phyloP scores from a whole-genome alignment of 1,140 invertebrate genomes.

The Drosophila paulistorum region DNA sequence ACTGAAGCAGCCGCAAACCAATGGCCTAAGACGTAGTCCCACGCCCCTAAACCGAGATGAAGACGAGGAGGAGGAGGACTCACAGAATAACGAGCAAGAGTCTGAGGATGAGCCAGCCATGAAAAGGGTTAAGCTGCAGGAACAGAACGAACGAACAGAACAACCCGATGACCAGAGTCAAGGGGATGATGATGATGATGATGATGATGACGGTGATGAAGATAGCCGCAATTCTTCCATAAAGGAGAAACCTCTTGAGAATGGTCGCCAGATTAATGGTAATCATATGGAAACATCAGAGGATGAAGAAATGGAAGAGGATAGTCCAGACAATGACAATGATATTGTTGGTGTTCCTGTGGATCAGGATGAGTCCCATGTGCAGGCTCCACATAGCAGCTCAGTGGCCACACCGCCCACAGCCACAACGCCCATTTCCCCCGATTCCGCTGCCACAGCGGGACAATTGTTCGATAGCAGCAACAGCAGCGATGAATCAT shows the following conservation, averaged over 20 bases:
- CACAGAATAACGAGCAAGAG: slow-evolving; percentile 5
- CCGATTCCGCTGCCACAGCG: slow-evolving; percentile 75
- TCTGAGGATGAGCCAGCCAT: slow-evolving; percentile 35
- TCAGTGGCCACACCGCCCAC: slow-evolving; percentile 68
- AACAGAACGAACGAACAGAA: neutral
- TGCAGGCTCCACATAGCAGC: slow-evolving; percentile 68
- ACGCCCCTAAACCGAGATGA: slow-evolving; percentile 52
- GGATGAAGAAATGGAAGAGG: slow-evolving; percentile 45
- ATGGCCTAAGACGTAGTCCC: slow-evolving; percentile 54
- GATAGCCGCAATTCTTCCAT: neutral
- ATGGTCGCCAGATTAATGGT: slow-evolving; percentile 26
- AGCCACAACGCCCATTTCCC: slow-evolving; percentile 71
- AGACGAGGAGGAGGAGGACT: slow-evolving; percentile 20
- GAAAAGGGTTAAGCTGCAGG: slow-evolving; percentile 57
- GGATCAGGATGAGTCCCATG: slow-evolving; percentile 21
- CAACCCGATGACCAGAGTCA: slow-evolving; percentile 17
- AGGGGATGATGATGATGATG: slow-evolving; percentile 18
- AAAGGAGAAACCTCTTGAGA: slow-evolving; percentile 16
- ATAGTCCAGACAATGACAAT: slow-evolving; percentile 14
- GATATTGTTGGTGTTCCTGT: neutral
- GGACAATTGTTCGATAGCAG: slow-evolving; percentile 79
- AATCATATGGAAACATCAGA: slow-evolving; percentile 41
- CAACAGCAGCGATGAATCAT: slow-evolving; percentile 76
- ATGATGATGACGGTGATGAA: neutral
- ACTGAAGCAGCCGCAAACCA: slow-evolving; percentile 36